phyloP scores from a whole-genome alignment of 2,888 invertebrate species.

The Ormyrus labotus region DNA sequence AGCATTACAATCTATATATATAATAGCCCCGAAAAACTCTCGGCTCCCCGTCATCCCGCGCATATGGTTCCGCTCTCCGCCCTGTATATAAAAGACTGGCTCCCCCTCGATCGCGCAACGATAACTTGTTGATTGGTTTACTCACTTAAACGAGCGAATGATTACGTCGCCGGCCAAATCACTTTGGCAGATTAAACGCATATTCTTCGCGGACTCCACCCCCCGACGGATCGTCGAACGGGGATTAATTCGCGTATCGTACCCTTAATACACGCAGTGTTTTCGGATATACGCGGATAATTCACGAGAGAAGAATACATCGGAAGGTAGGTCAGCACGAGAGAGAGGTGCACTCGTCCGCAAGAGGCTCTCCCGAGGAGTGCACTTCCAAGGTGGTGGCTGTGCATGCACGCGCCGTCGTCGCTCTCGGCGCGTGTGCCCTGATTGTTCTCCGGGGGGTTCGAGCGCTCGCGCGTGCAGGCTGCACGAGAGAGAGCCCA shows the following conservation, averaged over 20 bases:
- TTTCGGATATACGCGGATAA: slow-evolving; percentile 24
- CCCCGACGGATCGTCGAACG: not conserved
- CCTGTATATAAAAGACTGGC: not conserved
- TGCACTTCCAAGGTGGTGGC: not conserved
- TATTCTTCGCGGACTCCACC: slow-evolving; percentile 1
- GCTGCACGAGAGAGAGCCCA: slow-evolving; percentile 52
- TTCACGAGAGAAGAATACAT: not conserved
- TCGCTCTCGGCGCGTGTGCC: not conserved
- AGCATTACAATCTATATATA: too few species aligned
- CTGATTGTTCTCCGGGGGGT: slow-evolving; percentile 67
- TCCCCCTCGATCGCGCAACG: not conserved
- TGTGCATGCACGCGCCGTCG: not conserved
- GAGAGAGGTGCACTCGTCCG: slow-evolving; percentile 5
- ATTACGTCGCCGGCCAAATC: slow-evolving; percentile 47
- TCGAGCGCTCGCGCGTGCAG: slow-evolving; percentile 59
- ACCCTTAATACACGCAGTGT: too few species aligned
- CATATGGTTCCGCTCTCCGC: slow-evolving; percentile 19
- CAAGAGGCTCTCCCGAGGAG: not conserved
- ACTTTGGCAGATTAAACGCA: slow-evolving; percentile 54
- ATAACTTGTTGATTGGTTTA: slow-evolving; percentile 63
- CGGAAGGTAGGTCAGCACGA: not conserved
- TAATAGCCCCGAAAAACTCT: too few species aligned
- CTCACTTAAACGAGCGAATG: slow-evolving; percentile 57
- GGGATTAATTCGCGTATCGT: not conserved
- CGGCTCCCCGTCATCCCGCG: not conserved